These are phyloP conservation scores for Hippocampus comes DNA, from an alignment of 2,113 vertebrate genomes.

Conservation along the genomic window DNA sequence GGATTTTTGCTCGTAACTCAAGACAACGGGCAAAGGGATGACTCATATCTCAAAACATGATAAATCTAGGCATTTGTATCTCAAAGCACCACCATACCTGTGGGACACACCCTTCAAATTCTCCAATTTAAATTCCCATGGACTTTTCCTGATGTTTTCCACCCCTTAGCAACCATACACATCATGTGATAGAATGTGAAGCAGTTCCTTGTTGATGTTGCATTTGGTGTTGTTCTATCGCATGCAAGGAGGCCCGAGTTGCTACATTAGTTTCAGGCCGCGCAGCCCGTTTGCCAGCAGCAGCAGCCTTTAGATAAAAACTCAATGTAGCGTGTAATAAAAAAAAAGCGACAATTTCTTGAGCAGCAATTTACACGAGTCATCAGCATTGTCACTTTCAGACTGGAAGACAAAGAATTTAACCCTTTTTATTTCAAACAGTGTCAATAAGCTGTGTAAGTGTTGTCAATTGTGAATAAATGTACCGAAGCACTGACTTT, in stretches of 20 bases:
- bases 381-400: slow-evolving; percentile 1
- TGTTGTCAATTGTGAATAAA: slow-evolving; percentile 24
- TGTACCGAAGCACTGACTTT: slow-evolving; percentile 10
- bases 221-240: neutral
- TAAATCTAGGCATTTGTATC: too few species aligned
- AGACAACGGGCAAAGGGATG: too few species aligned
- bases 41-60: too few species aligned
- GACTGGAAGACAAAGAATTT: neutral
- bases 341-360: slow-evolving; percentile 4
- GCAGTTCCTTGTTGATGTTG: neutral
- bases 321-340: slow-evolving; percentile 42
- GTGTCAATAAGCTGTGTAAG: neutral
- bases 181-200: slow-evolving; percentile 45
- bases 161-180: neutral
- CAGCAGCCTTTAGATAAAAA: slow-evolving; percentile 28
- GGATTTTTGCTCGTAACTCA: too few species aligned
- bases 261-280: neutral
- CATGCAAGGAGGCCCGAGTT: too few species aligned
- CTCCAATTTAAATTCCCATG: neutral
- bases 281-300: neutral
- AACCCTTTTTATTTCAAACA: neutral
- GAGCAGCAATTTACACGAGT: neutral
- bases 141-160: neutral
- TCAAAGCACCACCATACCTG: too few species aligned
- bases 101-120: too few species aligned